These are phyloP conservation scores for Apis mellifera DNA, from an alignment of 1,140 invertebrate species.

Conservation along the genomic window Amel_HAv3.1 CM009931.2:22664501-22665000, in stretches of 20 bases:
- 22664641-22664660: neutral
- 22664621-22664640: neutral
- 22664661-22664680: neutral
- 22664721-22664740: constrained; percentile 8
- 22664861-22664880: neutral
- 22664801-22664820: too few species aligned
- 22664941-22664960: constrained; percentile 22
- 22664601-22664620: constrained; percentile 59
- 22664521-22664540: constrained; percentile 80
- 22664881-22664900: neutral
- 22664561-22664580: constrained; percentile 81
- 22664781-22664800: neutral
- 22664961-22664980: neutral
- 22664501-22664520: constrained; percentile 59
- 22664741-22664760: constrained; percentile 19
- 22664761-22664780: neutral
- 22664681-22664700: neutral
- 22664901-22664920: neutral
- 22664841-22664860: neutral
- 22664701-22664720: too few species aligned
- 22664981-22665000: neutral
- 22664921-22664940: constrained; percentile 9
- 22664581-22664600: constrained; percentile 69
- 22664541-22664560: constrained; percentile 81
- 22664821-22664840: neutral